phyloP scores from a whole-genome alignment of 2,888 invertebrate genomes.

The Lordiphosa fenestrarum region DNA sequence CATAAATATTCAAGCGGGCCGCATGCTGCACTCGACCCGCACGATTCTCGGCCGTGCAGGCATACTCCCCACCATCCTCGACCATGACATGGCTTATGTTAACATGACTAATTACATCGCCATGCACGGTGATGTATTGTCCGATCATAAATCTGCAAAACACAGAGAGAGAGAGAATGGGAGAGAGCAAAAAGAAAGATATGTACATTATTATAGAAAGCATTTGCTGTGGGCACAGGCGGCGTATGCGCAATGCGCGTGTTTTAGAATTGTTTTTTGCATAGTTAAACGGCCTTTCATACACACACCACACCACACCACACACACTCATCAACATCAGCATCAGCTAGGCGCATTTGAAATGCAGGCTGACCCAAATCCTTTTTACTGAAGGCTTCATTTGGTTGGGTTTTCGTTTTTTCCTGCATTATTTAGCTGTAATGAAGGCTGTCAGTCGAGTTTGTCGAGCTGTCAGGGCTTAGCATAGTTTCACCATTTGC shows the following conservation, averaged over 20 bases:
- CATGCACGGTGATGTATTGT: constrained; percentile 88
- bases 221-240: constrained; percentile 40
- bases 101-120: constrained; percentile 91
- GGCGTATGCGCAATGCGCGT: constrained; percentile 55
- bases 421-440: constrained; percentile 61
- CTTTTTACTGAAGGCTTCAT: constrained; percentile 63
- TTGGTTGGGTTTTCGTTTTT: constrained; percentile 32
- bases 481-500: constrained; percentile 54
- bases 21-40: constrained; percentile 87
- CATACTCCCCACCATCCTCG: constrained; percentile 90
- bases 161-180: not conserved
- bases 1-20: constrained; percentile 90
- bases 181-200: constrained; percentile 6
- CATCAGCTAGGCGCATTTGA: constrained; percentile 49
- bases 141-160: constrained; percentile 86
- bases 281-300: constrained; percentile 45
- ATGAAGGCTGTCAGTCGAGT: constrained; percentile 63
- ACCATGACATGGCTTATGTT: constrained; percentile 90
- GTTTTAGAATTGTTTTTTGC: constrained; percentile 49
- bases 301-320: constrained; percentile 15
- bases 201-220: constrained; percentile 50
- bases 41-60: constrained; percentile 88
- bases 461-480: constrained; percentile 57
- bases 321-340: constrained; percentile 29
- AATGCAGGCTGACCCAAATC: constrained; percentile 68